Conservation (phyloP, 2,113 vertebrate species). For the Rhea pennata region DNA sequence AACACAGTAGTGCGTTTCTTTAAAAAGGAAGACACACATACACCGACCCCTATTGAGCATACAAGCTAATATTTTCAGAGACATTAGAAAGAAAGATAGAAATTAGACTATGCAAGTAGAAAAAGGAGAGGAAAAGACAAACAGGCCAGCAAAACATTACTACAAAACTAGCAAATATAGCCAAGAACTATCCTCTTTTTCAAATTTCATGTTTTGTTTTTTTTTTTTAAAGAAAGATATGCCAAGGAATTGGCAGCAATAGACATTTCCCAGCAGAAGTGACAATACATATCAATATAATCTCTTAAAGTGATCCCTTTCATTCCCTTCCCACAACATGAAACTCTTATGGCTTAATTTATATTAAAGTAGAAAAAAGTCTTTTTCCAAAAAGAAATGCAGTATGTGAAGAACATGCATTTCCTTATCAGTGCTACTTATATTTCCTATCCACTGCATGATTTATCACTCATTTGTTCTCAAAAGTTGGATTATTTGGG, state of each 20-base stretch:
- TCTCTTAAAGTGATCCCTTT: slow-evolving; percentile 83
- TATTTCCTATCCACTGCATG: slow-evolving; percentile 63
- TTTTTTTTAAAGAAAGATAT: slow-evolving; percentile 37
- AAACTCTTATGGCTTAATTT: slow-evolving; percentile 85
- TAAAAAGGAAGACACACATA: slow-evolving; percentile 74
- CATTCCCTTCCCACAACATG: slow-evolving; percentile 81
- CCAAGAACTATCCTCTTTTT: slow-evolving; percentile 71
- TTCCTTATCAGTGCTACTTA: slow-evolving; percentile 77
- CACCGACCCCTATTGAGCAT: slow-evolving; percentile 71
- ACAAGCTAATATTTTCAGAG: slow-evolving; percentile 70
- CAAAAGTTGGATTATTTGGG: slow-evolving; percentile 26
- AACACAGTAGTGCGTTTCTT: slow-evolving; percentile 77
- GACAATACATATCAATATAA: slow-evolving; percentile 81
- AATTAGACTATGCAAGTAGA: slow-evolving; percentile 73
- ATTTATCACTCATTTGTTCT: slow-evolving; percentile 33
- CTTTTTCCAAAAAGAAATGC: slow-evolving; percentile 73
- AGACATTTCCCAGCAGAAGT: slow-evolving; percentile 81
- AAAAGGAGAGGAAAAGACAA: slow-evolving; percentile 73
- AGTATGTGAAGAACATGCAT: slow-evolving; percentile 52
- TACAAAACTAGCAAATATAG: slow-evolving; percentile 85
- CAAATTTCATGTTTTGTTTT: slow-evolving; percentile 55
- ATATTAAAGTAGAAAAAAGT: slow-evolving; percentile 82
- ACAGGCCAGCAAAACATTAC: slow-evolving; percentile 77
- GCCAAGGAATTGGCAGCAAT: slow-evolving; percentile 79
- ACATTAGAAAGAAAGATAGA: slow-evolving; percentile 71